Evolutionary conservation across 2,888 invertebrate species (phyloP), one percentile per base, ranked within the genome.

Genomic region (Corythucha ciliata): DNA sequence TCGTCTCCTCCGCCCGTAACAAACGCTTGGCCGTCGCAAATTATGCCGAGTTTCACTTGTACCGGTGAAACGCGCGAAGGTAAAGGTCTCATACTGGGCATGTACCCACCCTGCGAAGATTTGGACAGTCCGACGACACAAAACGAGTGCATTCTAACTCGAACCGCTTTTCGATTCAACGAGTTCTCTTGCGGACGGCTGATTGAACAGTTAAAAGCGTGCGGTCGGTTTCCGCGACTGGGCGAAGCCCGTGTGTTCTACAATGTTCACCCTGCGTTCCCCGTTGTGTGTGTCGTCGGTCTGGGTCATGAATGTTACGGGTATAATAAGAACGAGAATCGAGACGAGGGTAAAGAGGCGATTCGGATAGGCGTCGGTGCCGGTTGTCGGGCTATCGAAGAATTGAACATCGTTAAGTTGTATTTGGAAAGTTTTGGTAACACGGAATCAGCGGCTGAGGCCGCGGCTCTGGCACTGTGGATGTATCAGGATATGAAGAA

Each of bases 391-490:
- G 74, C 76, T 2, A 66, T 83, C 10, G 74, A 75, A 34, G 62
- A 67, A 2, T 66, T 79, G 14, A 66, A 53, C 25, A 74, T 79
- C 0, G 71, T 69, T 40, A 67, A 72, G 29, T 76, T 88, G 25
- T 74, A 76, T 55, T 72, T 88, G 0, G 88, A 89, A 64, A 79
- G 81, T 16, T 83, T 86, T 63, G 83, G 81, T 10, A 76, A 80
- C 63, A 79, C 85, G 0, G 82, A 84, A 66, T 83, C 84, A 2
- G 79, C 86, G 1, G 86, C 86, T 0, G 88, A 88, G 67, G 88
- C 86, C 2, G 79, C 83, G 1, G 70, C 73, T 2, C 70, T 89
- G 14, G 77, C 77, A 1, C 68, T 79, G 6, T 85, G 80, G 79
- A 67, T 74, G 4, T 88, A 82, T 64, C 80, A 80, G 64, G 81